phyloP scores from a whole-genome alignment of 1,140 invertebrate genomes.

The Scaptomyza hsui region DNA sequence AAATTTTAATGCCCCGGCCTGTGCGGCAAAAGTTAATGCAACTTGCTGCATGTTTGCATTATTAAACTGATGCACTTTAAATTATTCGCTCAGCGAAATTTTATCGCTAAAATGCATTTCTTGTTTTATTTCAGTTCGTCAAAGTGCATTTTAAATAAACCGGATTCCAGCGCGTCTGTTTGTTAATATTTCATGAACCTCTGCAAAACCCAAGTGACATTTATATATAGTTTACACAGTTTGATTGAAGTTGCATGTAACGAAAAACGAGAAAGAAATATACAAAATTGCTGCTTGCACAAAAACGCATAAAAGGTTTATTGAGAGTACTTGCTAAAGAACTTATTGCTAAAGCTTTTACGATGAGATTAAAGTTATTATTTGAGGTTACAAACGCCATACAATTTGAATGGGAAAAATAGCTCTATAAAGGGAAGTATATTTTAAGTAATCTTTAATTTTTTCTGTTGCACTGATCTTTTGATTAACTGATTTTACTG shows the following conservation, averaged over 20 bases:
- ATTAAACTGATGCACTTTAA: constrained; percentile 78
- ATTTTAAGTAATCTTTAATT: too few relatives aligned
- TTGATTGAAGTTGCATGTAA: constrained; percentile 3
- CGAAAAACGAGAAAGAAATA: neutral
- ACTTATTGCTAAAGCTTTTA: neutral
- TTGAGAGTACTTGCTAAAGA: neutral
- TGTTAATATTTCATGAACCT: constrained; percentile 66
- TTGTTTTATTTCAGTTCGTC: constrained; percentile 42
- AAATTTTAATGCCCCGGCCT: constrained; percentile 60
- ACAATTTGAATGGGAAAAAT: too few relatives aligned
- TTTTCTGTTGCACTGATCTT: neutral
- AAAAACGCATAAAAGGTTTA: neutral
- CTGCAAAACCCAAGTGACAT: neutral
- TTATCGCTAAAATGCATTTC: constrained; percentile 58
- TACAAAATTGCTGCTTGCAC: neutral
- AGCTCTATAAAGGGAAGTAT: too few relatives aligned
- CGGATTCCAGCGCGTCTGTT: constrained; percentile 56
- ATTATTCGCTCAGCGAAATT: constrained; percentile 46
- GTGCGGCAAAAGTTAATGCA: constrained; percentile 72
- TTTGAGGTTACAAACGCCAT: too few relatives aligned
- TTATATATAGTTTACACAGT: neutral
- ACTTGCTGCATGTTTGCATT: constrained; percentile 75
- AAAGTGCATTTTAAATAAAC: constrained; percentile 79
- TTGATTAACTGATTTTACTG: neutral
- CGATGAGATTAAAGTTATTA: too few relatives aligned